Evolutionary conservation across 2,888 invertebrate species (phyloP), one percentile per base, ranked within the genome.

Genomic region (Nebria brevicollis): DNA sequence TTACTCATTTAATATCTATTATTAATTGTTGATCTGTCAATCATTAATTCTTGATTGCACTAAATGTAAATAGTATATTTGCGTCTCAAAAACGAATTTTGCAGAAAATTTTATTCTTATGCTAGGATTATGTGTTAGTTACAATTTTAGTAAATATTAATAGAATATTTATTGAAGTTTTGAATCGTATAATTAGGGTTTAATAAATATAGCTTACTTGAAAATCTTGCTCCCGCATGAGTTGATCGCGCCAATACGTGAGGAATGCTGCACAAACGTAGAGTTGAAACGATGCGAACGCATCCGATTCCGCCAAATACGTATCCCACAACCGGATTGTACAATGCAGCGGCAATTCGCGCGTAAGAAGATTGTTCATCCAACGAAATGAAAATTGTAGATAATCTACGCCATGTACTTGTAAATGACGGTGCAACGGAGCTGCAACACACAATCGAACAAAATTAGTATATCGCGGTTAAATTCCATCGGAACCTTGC

Each of bases 211-310:
- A 5, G 1, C 34, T 82, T 87, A 95, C 97, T 92, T 99, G 99
- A 91, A 99, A 99, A 89, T 99, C 99, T 85, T 93, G 94, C 90
- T 99, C 97, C 84, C 93, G 91, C 89, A 98, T 93, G 77, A 99
- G 91, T 87, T 96, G 94, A 84, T 95, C 94, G 75, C 98, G 94
- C 97, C 98, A 99, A 86, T 97, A 95, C 13, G 97, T 92, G 8
- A 99, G 91, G 90, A 99, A 99, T 6, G 99, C 98, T n/a, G 99
- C 99, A 90, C 99, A 99, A 0, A 99, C 98, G 89, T 99, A 99
- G 20, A 99, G 92, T 88, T 99, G 99, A 91, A 99, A 99, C 79
- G 95, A 94, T 3, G 98, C 97, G 90, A 99, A 99, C 41, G 97
- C 97, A 90, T 98, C 97, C 0, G 95, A 95, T 89, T 97, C 97